Percentiles rank a stretch among this genome's conserved stretches.
Conservation (phyloP, 2,888 invertebrate genomes). For the Incurvaria masculella region DNA sequence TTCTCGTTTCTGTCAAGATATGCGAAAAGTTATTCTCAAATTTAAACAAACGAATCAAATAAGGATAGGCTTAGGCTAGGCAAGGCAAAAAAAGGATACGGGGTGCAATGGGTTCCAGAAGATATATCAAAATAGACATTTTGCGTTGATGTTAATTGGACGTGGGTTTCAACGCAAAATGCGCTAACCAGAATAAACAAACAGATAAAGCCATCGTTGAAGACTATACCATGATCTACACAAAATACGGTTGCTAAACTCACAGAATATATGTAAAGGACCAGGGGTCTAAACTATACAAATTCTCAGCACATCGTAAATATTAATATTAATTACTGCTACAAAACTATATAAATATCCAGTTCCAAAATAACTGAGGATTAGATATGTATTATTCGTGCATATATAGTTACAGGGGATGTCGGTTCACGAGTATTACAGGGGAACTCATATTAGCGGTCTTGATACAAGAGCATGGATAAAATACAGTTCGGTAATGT, state of each 20-base stretch:
- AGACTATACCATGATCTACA: not conserved
- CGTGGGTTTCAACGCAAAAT: slow-evolving; percentile 22
- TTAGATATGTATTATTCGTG: not conserved
- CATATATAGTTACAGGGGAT: not conserved
- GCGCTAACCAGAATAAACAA: slow-evolving; percentile 55
- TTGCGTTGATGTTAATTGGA: not conserved
- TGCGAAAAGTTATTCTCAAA: slow-evolving; percentile 44
- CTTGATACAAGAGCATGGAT: not conserved
- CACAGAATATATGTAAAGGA: not conserved
- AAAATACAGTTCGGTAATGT: not conserved
- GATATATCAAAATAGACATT: not conserved
- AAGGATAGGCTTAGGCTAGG: slow-evolving; percentile 40
- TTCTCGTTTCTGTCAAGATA: slow-evolving; percentile 32
- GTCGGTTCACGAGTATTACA: not conserved
- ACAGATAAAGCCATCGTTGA: slow-evolving; percentile 42
- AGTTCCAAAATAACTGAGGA: not conserved
- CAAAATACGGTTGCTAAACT: not conserved
- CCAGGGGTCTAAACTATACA: too few relatives aligned
- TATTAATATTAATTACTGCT: too few relatives aligned
- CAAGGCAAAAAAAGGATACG: slow-evolving; percentile 39
- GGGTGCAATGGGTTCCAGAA: slow-evolving; percentile 36
- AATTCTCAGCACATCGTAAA: too few relatives aligned
- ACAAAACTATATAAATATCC: not conserved
- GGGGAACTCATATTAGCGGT: not conserved
- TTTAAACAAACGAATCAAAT: slow-evolving; percentile 26